Percentiles rank a stretch among this genome's conserved stretches.
phyloP scores from a whole-genome alignment of 2,113 vertebrate genomes.

The Chitala chitala region DNA sequence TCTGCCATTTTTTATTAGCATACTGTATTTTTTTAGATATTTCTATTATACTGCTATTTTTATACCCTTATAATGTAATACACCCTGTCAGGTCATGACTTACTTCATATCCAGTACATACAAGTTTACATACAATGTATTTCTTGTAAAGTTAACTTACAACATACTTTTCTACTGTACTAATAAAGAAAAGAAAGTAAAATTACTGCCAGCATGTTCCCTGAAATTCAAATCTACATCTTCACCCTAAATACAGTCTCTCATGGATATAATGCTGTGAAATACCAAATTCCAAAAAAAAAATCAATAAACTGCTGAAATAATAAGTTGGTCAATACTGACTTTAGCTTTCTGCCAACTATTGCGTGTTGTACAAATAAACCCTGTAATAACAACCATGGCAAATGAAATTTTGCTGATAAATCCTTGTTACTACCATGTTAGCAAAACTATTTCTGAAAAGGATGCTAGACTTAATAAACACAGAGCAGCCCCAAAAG shows the following conservation, averaged over 20 bases:
- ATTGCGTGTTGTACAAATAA: slow-evolving; percentile 6
- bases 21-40: too few relatives aligned
- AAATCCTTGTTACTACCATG: background rate
- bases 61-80: too few relatives aligned
- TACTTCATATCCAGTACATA: too few relatives aligned
- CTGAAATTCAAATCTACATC: too few relatives aligned
- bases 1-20: too few relatives aligned
- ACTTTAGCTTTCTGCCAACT: background rate
- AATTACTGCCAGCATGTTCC: too few relatives aligned
- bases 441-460: background rate
- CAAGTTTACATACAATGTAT: too few relatives aligned
- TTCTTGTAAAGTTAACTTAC: too few relatives aligned
- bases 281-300: background rate
- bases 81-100: too few relatives aligned
- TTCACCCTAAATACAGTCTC: background rate
- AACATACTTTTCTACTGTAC: too few relatives aligned
- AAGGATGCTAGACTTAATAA: background rate
- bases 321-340: background rate
- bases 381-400: background rate
- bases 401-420: background rate
- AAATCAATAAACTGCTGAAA: background rate
- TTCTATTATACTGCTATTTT: too few relatives aligned
- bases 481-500: background rate
- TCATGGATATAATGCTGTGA: background rate
- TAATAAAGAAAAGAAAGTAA: too few relatives aligned